Evolutionary conservation across 2,888 invertebrate species (phyloP), one percentile per base, ranked within the genome.

Genomic region (Drosophila tanythrix): DNA sequence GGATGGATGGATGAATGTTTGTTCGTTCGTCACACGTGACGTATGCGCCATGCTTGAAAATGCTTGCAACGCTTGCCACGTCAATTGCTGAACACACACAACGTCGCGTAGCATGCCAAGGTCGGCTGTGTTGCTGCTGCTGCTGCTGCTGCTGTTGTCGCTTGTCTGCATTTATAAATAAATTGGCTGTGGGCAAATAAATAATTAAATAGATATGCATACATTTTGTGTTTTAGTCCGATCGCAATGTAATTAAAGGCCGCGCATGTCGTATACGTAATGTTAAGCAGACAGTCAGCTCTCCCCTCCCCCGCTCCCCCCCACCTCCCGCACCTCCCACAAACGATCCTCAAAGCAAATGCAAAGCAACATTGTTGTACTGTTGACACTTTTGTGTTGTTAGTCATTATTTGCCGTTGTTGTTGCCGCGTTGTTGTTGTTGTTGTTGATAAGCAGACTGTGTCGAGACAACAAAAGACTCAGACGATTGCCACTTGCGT

Each of bases 381-480:
- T 79, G 76, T 74, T 79, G 81, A 76, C 74, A 74, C 72, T 86
- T 87, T 56, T 57, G 40, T 79, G 76, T 53, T 79, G 77, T 81
- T 84, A 81, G 84, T 78, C 79, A 76, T 83, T 87, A 77, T 82
- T 76, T 70, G 70, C 75, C 66, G 75, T 69, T 53, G 59, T 57
- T 61, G 58, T 66, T 75, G 21, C 1, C 21, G 21, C 21, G 65
- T 61, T 61, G 57, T 58, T 63, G 58, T 51, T 69, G 64, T 62
- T 65, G 52, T 52, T 64, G 61, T 73, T 70, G 61, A 89, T 87
- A 90, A 88, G 90, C 86, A 90, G 90, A 89, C 90, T 84, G 82
- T 80, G 74, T 83, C 89, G 90, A 89, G 89, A 90, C 88, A 90
- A 90, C 88, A 89, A 89, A 89, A 89, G 89, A 79, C 75, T 77